These are phyloP conservation scores for Lasioglossum malachurum DNA, from an alignment of 2,888 invertebrate genomes.

Conservation along the genomic window DNA sequence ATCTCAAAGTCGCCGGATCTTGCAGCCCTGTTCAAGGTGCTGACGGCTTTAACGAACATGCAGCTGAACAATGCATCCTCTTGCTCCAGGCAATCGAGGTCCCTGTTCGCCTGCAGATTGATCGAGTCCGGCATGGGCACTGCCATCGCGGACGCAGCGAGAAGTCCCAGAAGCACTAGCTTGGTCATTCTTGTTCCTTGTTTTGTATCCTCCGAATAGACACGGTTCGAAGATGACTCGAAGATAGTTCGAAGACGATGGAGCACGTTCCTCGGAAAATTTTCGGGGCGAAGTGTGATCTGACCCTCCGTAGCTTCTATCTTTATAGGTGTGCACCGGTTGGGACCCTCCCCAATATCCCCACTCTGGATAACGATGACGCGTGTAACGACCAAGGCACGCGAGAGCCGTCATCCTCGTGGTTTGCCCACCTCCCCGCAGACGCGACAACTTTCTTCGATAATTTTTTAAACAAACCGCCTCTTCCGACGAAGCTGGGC, in stretches of 20 bases:
- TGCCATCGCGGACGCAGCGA: slow-evolving; percentile 81
- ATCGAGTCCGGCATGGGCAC: slow-evolving; percentile 77
- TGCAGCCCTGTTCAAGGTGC: slow-evolving; percentile 86
- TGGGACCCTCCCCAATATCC: slow-evolving; percentile 76
- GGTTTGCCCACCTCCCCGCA: slow-evolving; percentile 68
- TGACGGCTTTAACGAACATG: slow-evolving; percentile 87
- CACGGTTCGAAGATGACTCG: slow-evolving; percentile 8
- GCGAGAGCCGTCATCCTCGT: slow-evolving; percentile 59
- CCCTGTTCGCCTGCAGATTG: slow-evolving; percentile 33
- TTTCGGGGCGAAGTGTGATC: slow-evolving; percentile 83
- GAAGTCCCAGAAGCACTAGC: slow-evolving; percentile 80
- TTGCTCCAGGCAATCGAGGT: slow-evolving; percentile 81
- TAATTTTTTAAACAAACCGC: slow-evolving; percentile 84
- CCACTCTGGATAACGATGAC: slow-evolving; percentile 64
- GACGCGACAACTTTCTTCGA: slow-evolving; percentile 80
- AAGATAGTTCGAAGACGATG: slow-evolving; percentile 18
- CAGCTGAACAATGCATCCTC: slow-evolving; percentile 86
- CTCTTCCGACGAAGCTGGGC: slow-evolving; percentile 41
- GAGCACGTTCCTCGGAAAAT: slow-evolving; percentile 76
- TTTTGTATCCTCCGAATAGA: slow-evolving; percentile 1
- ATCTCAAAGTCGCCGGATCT: slow-evolving; percentile 87
- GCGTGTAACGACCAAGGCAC: slow-evolving; percentile 60
- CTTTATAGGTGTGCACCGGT: slow-evolving; percentile 81
- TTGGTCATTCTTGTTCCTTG: slow-evolving; percentile 83
- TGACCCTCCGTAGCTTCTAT: slow-evolving; percentile 82